phyloP scores from a whole-genome alignment of 2,797 vertebrate species.

The Tenualosa thibaudeaui region DNA sequence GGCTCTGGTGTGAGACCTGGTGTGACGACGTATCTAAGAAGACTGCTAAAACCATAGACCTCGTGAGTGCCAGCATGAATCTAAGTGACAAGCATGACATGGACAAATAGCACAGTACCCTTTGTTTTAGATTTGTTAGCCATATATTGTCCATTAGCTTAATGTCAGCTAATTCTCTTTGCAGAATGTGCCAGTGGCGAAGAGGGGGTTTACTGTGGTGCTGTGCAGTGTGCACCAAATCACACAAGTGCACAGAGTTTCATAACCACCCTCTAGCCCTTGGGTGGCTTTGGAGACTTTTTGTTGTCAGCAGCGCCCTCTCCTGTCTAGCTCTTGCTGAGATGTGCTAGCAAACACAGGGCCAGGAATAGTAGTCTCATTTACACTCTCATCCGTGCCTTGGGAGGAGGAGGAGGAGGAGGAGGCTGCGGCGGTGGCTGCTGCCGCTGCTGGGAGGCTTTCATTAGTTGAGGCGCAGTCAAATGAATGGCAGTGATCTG shows the following conservation, averaged over 20 bases:
- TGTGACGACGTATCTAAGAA: conserved; percentile 89
- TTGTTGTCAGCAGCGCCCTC: background rate
- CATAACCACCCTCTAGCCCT: too few relatives aligned
- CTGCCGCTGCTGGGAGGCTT: conserved; percentile 28
- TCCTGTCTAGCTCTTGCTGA: background rate
- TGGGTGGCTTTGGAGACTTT: background rate
- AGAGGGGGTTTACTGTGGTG: background rate
- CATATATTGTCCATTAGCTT: background rate
- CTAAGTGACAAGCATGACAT: background rate
- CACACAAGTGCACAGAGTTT: background rate
- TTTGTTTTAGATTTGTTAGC: background rate
- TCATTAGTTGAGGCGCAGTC: conserved; percentile 40
- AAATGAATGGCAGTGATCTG: conserved; percentile 32
- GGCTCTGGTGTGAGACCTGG: conserved; percentile 99
- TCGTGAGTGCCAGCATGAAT: conserved; percentile 74
- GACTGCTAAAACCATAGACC: conserved; percentile 92
- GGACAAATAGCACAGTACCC: conserved; percentile 25
- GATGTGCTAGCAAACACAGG: background rate
- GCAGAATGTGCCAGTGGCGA: background rate
- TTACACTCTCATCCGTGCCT: conserved; percentile 41
- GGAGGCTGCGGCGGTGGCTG: background rate
- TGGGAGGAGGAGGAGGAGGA: conserved; percentile 1
- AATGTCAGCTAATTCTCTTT: background rate
- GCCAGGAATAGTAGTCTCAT: conserved; percentile 47
- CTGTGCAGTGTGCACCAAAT: background rate